Evolutionary conservation across 2,797 vertebrate genomes (phyloP).

Genomic region (Chelon auratus): DNA sequence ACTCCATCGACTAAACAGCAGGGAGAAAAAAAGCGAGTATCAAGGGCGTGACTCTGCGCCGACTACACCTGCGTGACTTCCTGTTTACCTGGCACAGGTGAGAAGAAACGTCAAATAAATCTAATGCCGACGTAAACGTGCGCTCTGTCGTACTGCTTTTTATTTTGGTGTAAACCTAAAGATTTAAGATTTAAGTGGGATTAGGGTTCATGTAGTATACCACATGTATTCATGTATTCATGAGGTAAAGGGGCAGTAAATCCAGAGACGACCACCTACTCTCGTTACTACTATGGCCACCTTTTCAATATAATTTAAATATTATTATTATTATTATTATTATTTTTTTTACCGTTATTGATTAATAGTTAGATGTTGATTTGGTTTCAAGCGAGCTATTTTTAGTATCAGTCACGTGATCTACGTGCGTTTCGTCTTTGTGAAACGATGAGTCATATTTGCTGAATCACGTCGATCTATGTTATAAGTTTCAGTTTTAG

Average conservation of each 20-base stretch:
- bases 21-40: constrained; percentile 42
- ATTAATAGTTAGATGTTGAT: neutral
- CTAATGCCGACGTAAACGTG: no score
- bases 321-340: fast-evolving
- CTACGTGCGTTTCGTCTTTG: neutral
- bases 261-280: no score
- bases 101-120: neutral
- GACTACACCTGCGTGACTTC: constrained; percentile 60
- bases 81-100: constrained; percentile 61
- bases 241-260: no score
- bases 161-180: no score
- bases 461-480: constrained; percentile 7
- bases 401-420: constrained; percentile 59
- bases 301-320: neutral
- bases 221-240: no score
- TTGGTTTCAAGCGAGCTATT: neutral
- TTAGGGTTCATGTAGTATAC: no score
- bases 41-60: constrained; percentile 63
- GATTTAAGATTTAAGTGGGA: no score
- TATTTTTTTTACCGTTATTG: fast-evolving
- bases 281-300: neutral
- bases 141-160: no score
- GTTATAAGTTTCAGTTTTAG: constrained; percentile 33
- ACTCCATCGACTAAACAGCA: neutral
- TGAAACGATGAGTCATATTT: constrained; percentile 51